phyloP scores from a whole-genome alignment of 2,113 vertebrate genomes.

The Phyllostomus discolor region DNA sequence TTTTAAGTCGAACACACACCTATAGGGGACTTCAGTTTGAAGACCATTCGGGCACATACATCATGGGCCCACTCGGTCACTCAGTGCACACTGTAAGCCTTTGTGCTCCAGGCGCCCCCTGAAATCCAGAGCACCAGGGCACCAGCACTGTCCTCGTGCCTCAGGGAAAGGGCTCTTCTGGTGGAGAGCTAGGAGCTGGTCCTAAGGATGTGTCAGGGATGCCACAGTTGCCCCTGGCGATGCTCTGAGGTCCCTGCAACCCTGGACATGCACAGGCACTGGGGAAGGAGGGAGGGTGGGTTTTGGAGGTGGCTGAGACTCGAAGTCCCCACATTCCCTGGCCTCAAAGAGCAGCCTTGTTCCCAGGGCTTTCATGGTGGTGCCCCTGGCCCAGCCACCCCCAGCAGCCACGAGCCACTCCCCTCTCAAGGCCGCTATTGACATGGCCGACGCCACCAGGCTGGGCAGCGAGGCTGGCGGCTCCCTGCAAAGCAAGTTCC shows the following conservation, averaged over 20 bases:
- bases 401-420: constrained; percentile 31
- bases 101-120: not conserved
- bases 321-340: constrained; percentile 26
- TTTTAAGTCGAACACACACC: not conserved
- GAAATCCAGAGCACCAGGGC: not conserved
- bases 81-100: not conserved
- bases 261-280: not conserved
- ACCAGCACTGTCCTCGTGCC: not conserved
- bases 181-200: not conserved
- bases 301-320: not conserved
- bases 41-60: not conserved
- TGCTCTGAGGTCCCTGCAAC: not conserved
- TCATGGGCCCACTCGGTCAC: not conserved
- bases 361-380: constrained; percentile 3
- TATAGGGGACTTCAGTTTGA: not conserved
- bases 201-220: not conserved
- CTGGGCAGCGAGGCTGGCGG: constrained; percentile 59
- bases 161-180: not conserved
- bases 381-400: constrained; percentile 36
- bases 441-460: constrained; percentile 57
- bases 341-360: constrained; percentile 66
- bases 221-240: not conserved
- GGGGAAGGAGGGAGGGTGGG: not conserved
- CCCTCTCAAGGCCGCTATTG: constrained; percentile 72
- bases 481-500: constrained; percentile 70